A percentile compares a stretch with the other conserved stretches of the same genome.
Conservation (phyloP, 2,888 invertebrate species). For the Adelognathus sp. region DNA sequence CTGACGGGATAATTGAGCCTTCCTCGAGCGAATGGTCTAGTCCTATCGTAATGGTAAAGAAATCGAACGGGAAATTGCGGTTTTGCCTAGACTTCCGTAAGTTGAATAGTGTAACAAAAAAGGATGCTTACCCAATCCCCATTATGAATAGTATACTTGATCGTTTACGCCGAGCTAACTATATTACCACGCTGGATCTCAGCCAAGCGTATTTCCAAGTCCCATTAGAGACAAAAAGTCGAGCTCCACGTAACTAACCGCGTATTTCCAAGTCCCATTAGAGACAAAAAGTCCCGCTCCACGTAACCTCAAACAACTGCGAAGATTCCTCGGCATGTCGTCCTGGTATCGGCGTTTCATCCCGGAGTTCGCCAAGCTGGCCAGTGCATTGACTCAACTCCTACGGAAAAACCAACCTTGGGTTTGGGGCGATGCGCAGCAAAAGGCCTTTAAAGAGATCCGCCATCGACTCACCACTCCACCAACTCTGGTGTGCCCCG, state of each 20-base stretch:
- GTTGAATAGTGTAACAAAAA: too few species aligned
- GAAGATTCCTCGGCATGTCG: too few species aligned
- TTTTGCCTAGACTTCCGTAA: slow-evolving; percentile 13
- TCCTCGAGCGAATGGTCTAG: slow-evolving; percentile 8
- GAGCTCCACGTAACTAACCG: slow-evolving; percentile 68
- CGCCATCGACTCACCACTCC: slow-evolving; percentile 30
- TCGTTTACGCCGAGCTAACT: slow-evolving; percentile 65
- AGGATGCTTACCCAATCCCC: slow-evolving; percentile 61
- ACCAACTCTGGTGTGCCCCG: slow-evolving; percentile 50
- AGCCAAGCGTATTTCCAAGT: slow-evolving; percentile 72
- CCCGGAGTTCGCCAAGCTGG: not conserved
- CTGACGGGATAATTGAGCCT: not conserved
- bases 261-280: slow-evolving; percentile 56
- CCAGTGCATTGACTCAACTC: not conserved
- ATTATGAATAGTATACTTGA: slow-evolving; percentile 67
- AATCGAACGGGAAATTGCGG: not conserved
- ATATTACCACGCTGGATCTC: slow-evolving; percentile 67
- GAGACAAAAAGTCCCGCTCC: slow-evolving; percentile 57
- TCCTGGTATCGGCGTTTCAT: slow-evolving; percentile 4
- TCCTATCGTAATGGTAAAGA: not conserved
- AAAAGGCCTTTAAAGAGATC: slow-evolving; percentile 24
- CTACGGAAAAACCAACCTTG: not conserved
- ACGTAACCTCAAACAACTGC: slow-evolving; percentile 51
- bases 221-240: slow-evolving; percentile 51
- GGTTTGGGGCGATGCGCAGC: slow-evolving; percentile 27